Base-by-base conservation (phyloP, 2,797 vertebrate species). In the Megalops cyprinoides region DNA sequence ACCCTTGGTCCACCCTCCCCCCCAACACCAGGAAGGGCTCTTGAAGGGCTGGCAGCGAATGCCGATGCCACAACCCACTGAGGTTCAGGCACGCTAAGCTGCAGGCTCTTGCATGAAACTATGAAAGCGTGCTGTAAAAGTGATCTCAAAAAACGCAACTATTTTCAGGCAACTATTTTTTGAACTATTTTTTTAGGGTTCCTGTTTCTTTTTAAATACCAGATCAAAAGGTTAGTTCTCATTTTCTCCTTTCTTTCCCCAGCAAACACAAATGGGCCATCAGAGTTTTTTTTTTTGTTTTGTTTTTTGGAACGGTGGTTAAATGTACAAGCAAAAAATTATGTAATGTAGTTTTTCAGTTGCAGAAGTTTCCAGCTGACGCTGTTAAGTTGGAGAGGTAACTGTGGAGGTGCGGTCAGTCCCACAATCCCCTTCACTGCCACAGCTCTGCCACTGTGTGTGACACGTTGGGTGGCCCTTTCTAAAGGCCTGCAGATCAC, bases 361-460 rank as follows among this genome's bases (percentile, higher is more conserved):
- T 8, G 15, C 18, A 14, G 37, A 7, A 1, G 8, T 42, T 23
- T 69, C 37, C 65, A 42, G 65, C 18, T 7, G 34, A 8, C 1
- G 1, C 65, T 69, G 1, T 23, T 15, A 37, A 42, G 15, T 20
- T 39, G 65, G 18, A 37, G 34, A 42, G 65, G 37, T 69, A 42
- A 42, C 18, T 9, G 1, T 37, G 42, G 15, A 20, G 7, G 23
- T 34, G 34, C 0, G 14, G 12, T 34, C 34, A 37, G 20, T 14
- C 62, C 62, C 37, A 23, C n/a, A 42, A 23, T 42, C n/a, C 37
- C 20, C 34, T 4, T 69, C 65, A 8, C 65, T 65, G 39, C 62
- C 34, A 1, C 1, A 94, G 93, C 93, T 94, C n/a, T 91, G 90
- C 87, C 86, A 94, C 93, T 94, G 94, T 94, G 91, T 95, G 95